Evolutionary conservation across 2,888 invertebrate genomes (phyloP), one percentile per base, ranked within the genome.

Genomic region (Perizoma affinitatum): DNA sequence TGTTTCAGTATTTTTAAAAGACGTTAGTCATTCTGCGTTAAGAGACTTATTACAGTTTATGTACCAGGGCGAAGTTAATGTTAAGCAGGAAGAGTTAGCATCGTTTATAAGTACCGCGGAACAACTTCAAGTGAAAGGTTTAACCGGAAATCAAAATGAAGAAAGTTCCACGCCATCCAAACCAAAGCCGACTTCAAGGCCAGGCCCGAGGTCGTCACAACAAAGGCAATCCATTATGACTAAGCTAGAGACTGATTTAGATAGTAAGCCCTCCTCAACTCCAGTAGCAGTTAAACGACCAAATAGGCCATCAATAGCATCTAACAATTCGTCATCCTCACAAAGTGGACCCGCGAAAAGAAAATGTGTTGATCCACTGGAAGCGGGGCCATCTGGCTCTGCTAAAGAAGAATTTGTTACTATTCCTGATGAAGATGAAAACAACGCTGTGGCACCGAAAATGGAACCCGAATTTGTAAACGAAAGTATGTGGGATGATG

Each of bases 31-130:
- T 86, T 93, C 94, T 73, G 95, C 95, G 76, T 89, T 95, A 79
- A 94, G 94, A 87, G 95, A 95, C 88, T 93, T 95, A 82, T 93
- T 95, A 87, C 95, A 95, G 82, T 95, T 95, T 88, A 95, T 95
- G 95, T 95, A 95, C 79, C 94, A 95, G 86, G 95, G 95, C 68
- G 95, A 95, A 88, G 95, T 95, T 77, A 95, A 95, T 92, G 95
- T 95, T 77, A 94, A 94, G 85, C 95, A 95, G 88, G 95, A 95
- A 87, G 95, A 95, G 67, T 93, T 95, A 86, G 94, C 95, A 75
- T 94, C 94, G 75, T 95, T 95, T 90, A 94, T 95, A 82, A 95
- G 95, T 90, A 95, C 95, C 80, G 95, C 95, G 83, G 95, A 95
- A 91, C 94, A 95, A 77, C 91, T 95, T 82, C 95, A 95, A 93